phyloP scores from a whole-genome alignment of 2,797 vertebrate species.

The Acanthurus lineatus region DNA sequence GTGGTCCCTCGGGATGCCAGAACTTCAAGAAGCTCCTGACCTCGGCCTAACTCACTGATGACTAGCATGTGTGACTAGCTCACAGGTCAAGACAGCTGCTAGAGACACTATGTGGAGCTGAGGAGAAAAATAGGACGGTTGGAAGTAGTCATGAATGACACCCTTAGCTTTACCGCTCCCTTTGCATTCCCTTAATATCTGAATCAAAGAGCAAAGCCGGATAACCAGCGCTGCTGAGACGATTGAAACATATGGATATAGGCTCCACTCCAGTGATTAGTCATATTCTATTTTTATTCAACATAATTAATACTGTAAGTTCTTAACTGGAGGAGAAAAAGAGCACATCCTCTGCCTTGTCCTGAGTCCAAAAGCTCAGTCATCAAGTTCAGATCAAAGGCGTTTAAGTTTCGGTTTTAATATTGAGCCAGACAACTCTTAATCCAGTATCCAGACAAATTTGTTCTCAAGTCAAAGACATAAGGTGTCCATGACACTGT shows the following conservation, averaged over 20 bases:
- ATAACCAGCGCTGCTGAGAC: constrained; percentile 54
- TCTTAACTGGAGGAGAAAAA: constrained; percentile 40
- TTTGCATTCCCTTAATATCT: constrained; percentile 58
- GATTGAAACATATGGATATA: constrained; percentile 70
- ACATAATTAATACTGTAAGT: constrained; percentile 62
- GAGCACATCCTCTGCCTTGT: constrained; percentile 35
- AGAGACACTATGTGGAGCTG: constrained; percentile 70
- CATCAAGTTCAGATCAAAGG: constrained; percentile 44
- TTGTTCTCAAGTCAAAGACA: constrained; percentile 51
- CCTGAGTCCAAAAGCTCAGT: constrained; percentile 33
- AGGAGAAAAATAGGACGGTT: constrained; percentile 61
- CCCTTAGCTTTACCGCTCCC: constrained; percentile 58
- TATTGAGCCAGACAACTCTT: constrained; percentile 52
- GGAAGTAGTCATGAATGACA: constrained; percentile 71
- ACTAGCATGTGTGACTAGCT: constrained; percentile 87
- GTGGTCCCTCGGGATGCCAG: constrained; percentile 82
- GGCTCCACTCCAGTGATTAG: constrained; percentile 32
- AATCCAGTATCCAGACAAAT: constrained; percentile 58
- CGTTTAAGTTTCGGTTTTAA: constrained; percentile 56
- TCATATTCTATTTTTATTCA: constrained; percentile 60
- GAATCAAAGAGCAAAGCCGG: constrained; percentile 64
- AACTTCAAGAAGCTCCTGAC: constrained; percentile 89
- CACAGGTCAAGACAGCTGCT: constrained; percentile 84
- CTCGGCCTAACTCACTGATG: constrained; percentile 86
- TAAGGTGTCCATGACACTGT: constrained; percentile 55